Evolutionary conservation across 2,888 invertebrate genomes (phyloP).

Genomic region (Acanthoscelides obtectus): DNA sequence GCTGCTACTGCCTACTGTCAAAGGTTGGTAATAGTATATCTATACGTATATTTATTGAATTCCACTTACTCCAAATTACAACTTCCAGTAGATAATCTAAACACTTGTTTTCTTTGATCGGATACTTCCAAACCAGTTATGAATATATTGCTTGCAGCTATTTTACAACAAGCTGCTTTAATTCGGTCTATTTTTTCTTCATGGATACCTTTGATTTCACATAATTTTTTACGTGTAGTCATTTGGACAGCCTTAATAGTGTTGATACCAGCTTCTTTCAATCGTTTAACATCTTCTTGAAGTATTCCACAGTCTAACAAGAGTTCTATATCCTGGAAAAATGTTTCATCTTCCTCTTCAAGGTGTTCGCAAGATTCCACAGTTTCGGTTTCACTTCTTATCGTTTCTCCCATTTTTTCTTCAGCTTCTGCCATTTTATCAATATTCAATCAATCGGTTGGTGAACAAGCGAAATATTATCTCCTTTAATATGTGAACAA

Average conservation of each 20-base stretch:
- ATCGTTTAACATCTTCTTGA: conserved; percentile 70
- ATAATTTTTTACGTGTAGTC: conserved; percentile 69
- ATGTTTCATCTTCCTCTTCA: conserved; percentile 61
- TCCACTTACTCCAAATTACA: conserved; percentile 64
- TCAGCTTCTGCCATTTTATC: conserved; percentile 6
- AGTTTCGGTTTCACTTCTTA: conserved; percentile 18
- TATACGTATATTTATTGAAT: too few relatives aligned
- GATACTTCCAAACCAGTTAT: conserved; percentile 71
- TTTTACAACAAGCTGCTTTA: conserved; percentile 69
- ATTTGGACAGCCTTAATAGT: conserved; percentile 79
- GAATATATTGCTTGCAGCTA: conserved; percentile 58
- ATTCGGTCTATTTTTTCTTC: conserved; percentile 69
- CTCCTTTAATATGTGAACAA: background rate
- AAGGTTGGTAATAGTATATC: conserved; percentile 4
- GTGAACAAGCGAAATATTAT: background rate
- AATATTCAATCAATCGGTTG: background rate
- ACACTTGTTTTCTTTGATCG: conserved; percentile 66
- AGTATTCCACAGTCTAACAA: conserved; percentile 59
- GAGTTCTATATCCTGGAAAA: conserved; percentile 72
- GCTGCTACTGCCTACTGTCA: too few relatives aligned
- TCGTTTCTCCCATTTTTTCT: conserved; percentile 17
- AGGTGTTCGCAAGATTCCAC: conserved; percentile 34
- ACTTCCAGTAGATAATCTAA: conserved; percentile 65
- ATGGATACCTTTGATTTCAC: conserved; percentile 70
- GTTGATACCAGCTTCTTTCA: conserved; percentile 72